Conservation (phyloP, 2,113 vertebrate species). For the Anser cygnoides region DNA sequence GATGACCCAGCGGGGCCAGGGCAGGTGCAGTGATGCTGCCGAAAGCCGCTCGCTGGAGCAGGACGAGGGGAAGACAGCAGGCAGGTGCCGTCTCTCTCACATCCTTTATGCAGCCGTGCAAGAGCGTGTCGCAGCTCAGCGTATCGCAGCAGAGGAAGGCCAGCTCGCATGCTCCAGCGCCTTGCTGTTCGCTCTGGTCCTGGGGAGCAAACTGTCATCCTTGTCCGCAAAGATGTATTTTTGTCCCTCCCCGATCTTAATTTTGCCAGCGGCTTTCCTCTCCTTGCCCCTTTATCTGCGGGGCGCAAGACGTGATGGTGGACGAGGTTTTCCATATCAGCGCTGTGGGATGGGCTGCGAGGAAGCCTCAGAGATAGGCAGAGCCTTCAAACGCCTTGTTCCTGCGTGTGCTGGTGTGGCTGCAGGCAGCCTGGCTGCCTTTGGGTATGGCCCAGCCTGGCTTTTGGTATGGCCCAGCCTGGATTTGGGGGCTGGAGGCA, state of each 20-base stretch:
- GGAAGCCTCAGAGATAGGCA: not conserved
- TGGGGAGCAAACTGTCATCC: not conserved
- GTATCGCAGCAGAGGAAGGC: fast-evolving
- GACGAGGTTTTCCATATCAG: not conserved
- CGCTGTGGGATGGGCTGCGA: not conserved
- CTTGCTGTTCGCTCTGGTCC: fast-evolving
- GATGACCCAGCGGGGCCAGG: not conserved
- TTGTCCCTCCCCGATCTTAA: not conserved
- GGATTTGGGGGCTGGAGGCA: too few relatives aligned
- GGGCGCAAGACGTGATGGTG: not conserved
- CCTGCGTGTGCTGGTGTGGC: not conserved
- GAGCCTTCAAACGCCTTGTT: not conserved
- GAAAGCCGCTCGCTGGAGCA: not conserved
- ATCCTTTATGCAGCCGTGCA: not conserved
- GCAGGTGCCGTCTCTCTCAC: not conserved
- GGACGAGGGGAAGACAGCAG: not conserved
- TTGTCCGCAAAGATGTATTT: not conserved
- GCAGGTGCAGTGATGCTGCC: not conserved
- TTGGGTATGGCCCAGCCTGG: too few relatives aligned
- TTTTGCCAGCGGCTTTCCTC: not conserved
- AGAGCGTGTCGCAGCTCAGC: fast-evolving
- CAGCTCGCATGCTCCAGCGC: not conserved
- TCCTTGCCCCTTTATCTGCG: not conserved
- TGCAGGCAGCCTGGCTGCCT: not conserved
- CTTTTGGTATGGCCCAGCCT: too few relatives aligned